Base-by-base conservation (phyloP, 2,113 vertebrate genomes). In the Sprattus sprattus region DNA sequence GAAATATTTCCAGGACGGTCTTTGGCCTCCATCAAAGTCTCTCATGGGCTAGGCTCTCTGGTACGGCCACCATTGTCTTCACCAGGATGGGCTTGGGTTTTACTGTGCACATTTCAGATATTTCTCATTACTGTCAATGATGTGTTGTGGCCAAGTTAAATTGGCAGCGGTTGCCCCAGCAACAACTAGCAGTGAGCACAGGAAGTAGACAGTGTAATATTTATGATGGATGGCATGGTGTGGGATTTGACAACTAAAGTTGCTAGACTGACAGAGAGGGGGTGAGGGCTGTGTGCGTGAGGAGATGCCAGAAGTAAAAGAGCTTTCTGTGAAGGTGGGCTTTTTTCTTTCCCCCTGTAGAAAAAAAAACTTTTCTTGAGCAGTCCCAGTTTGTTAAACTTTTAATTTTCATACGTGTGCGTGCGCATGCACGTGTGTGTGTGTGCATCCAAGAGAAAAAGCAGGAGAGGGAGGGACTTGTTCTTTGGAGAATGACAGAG, bases 181-280 rank as follows among this genome's bases (percentile, higher is more conserved):
- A 71, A 71, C 64, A 32, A 32, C n/a, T 32, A 71, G 64, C n/a
- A 71, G 64, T 71, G 28, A 71, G 64, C 64, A 71, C 54, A 45
- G 83, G 83, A 84, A 83, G 81, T 45, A 49, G 81, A 84, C 15
- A 50, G 83, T n/a, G 52, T 64, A 84, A 84, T 84, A 84, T 84
- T 84, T 67, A 84, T 67, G 54, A 45, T 44, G 57, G 83, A 84
- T 45, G 18, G 54, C 7, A 8, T 13, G 7, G 64, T 71, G 64
- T 8, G 6, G 64, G 7, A 71, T 71, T 71, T 71, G 64, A 71
- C 64, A 71, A 25, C 64, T 71, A 25, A 71, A 71, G n/a, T 71
- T 71, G 64, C 64, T 71, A 71, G 64, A 71, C 28, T 25, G 64
- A 71, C 7, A 28, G 8, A 71, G n/a, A 13, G 64, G 9, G 6